These are phyloP conservation scores for Listronotus oregonensis DNA, from an alignment of 1,140 invertebrate species.

Conservation along the genomic window DNA sequence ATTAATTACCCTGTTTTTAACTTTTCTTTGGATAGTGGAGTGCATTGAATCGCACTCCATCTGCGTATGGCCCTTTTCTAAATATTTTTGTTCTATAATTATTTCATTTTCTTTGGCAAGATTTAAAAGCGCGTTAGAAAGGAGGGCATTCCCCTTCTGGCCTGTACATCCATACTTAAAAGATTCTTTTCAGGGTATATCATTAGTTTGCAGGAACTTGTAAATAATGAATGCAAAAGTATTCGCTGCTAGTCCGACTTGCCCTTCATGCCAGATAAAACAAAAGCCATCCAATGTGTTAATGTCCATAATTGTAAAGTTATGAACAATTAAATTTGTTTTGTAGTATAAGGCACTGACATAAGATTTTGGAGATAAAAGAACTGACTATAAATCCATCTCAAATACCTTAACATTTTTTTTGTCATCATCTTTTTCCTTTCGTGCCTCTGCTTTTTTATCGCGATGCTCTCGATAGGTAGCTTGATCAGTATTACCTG, in stretches of 20 bases:
- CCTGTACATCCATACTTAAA: constrained; percentile 27
- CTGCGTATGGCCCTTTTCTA: no score
- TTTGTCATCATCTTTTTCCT: constrained; percentile 40
- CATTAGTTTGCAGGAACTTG: constrained; percentile 18
- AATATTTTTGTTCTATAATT: constrained; percentile 30
- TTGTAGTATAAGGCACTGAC: constrained; percentile 29
- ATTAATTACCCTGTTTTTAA: no score
- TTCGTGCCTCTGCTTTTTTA: constrained; percentile 34
- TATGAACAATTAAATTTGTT: no score
- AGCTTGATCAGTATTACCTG: constrained; percentile 28
- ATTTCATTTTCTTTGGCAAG: constrained; percentile 24
- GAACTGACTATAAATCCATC: constrained; percentile 31
- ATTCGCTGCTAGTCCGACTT: constrained; percentile 23
- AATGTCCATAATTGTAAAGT: constrained; percentile 28
- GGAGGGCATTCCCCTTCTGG: constrained; percentile 36
- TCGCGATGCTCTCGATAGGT: constrained; percentile 21
- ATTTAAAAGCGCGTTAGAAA: constrained; percentile 32
- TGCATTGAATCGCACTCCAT: no score
- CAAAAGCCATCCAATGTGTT: constrained; percentile 19
- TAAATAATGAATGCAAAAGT: constrained; percentile 23
- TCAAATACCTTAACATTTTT: constrained; percentile 21
- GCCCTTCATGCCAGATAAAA: constrained; percentile 32
- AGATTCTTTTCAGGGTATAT: constrained; percentile 12
- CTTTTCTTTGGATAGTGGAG: no score
- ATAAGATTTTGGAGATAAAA: constrained; percentile 34